Conservation (phyloP, 2,888 invertebrate species). For the Thecophora atra region DNA sequence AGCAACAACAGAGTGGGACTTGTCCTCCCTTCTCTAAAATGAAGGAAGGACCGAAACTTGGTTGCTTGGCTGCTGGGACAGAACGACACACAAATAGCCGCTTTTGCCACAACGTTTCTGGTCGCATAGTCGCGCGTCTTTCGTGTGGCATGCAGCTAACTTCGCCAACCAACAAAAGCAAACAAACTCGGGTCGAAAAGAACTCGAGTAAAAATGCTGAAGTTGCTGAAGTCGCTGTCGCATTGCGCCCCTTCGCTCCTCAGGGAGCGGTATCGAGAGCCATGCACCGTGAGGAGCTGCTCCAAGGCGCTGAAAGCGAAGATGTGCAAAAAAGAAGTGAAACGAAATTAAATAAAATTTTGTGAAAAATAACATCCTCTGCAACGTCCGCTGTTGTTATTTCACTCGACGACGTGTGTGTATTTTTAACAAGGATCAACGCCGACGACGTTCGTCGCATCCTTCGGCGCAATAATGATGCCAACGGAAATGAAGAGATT, state of each 20-base stretch:
- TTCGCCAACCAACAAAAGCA: conserved; percentile 11
- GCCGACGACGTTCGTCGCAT: conserved; percentile 7
- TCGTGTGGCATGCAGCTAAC: conserved; percentile 33
- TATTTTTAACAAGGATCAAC: conserved; percentile 33
- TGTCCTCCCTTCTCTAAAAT: not conserved
- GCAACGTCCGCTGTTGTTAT: conserved; percentile 10
- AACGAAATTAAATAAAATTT: not conserved
- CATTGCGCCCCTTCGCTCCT: conserved; percentile 31
- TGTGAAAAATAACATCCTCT: conserved; percentile 30
- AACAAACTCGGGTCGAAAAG: conserved; percentile 9
- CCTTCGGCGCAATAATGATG: conserved; percentile 21
- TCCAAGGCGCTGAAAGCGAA: not conserved
- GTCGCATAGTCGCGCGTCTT: conserved; percentile 33
- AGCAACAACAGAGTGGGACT: not conserved
- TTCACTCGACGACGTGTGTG: conserved; percentile 28
- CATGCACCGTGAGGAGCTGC: not conserved
- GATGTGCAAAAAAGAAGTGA: not conserved
- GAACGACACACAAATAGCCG: not conserved
- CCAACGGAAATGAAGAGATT: conserved; percentile 35
- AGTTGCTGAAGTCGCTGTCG: conserved; percentile 32
- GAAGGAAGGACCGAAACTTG: conserved; percentile 2
- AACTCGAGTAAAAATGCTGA: conserved; percentile 4
- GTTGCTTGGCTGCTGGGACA: not conserved
- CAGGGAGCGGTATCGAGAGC: not conserved
- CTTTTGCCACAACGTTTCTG: conserved; percentile 24